Base-by-base conservation (phyloP, 2,888 invertebrate species). In the Luperina nickerlii region DNA sequence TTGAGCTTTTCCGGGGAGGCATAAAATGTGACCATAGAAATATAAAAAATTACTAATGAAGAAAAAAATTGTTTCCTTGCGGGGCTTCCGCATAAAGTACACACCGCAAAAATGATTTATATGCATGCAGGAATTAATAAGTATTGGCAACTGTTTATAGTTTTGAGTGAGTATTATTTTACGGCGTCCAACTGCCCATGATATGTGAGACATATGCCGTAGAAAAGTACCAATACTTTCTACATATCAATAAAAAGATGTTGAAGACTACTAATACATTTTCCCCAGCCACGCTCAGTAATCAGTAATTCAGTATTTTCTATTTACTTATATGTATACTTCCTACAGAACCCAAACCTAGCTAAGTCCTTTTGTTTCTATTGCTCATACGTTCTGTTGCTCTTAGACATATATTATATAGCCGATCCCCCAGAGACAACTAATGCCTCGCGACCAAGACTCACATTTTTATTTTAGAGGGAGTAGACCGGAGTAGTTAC, bases 371-470 rank as follows among this genome's bases (percentile, higher is more conserved):
- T 63, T 24, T 18, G 18, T 78, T 76, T 63, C 24, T 38, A 48
- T 66, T 38, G 24, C 27, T 27, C 45, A 48, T 74, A 32, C 48
- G 48, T 76, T 62, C 18, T 32, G 27, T 51, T 70, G 24, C 18
- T 69, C 38, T 57, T 24, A 57, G 38, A n/a, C 18, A 38, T 27
- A 32, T 32, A 32, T 18, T 78, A 38, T n/a, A 48, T 51, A 57
- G 11, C 15, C 24, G 8, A 57, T 27, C 9, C 81, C 57, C 60
- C 18, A 80, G 45, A 80, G 69, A 81, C 48, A 68, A 48, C 20
- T 60, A 78, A 78, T 81, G 38, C 42, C 2, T 62, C 38, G 7
- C 27, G 24, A 48, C 48, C 42, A 13, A 38, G 65, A 7, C n/a
- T 38, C 38, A 38, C 48, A 24, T 51, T 60, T 77, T 48, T 45